These are phyloP conservation scores for Sparidentex hasta DNA, from an alignment of 2,797 vertebrate genomes.

Conservation along the genomic window DNA sequence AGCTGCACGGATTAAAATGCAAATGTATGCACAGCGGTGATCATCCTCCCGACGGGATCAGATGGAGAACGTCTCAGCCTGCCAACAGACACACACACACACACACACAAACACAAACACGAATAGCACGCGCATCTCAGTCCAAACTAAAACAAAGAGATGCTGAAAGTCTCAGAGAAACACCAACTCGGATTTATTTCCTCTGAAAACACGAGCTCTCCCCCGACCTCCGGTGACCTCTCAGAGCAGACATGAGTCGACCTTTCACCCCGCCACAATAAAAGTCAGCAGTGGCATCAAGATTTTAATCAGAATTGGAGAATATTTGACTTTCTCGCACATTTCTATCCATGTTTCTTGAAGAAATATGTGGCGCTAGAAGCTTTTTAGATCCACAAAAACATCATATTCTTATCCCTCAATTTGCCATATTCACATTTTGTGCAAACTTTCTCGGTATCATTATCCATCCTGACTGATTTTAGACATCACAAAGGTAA, in stretches of 20 bases:
- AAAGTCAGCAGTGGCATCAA: neutral
- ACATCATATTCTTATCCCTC: too few species aligned
- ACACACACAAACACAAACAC: neutral
- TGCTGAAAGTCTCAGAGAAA: neutral
- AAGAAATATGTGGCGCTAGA: neutral
- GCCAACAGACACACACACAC: neutral
- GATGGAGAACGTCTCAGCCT: conserved; percentile 21
- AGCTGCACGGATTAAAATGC: conserved; percentile 67
- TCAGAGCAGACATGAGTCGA: neutral
- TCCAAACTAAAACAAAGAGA: neutral
- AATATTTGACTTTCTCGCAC: neutral
- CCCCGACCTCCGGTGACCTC: neutral
- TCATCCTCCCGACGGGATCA: conserved; percentile 22
- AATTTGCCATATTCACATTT: neutral
- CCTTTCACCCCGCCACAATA: neutral
- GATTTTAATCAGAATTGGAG: neutral
- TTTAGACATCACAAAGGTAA: too few species aligned
- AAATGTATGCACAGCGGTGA: conserved; percentile 51
- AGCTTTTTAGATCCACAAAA: too few species aligned
- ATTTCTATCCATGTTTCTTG: neutral
- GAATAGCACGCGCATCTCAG: neutral
- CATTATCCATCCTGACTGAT: too few species aligned
- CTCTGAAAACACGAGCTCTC: neutral
- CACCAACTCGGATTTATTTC: conserved; percentile 12
- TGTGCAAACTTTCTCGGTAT: neutral